Base-by-base conservation (phyloP, 2,113 vertebrate species). In the Abramis brama region DNA sequence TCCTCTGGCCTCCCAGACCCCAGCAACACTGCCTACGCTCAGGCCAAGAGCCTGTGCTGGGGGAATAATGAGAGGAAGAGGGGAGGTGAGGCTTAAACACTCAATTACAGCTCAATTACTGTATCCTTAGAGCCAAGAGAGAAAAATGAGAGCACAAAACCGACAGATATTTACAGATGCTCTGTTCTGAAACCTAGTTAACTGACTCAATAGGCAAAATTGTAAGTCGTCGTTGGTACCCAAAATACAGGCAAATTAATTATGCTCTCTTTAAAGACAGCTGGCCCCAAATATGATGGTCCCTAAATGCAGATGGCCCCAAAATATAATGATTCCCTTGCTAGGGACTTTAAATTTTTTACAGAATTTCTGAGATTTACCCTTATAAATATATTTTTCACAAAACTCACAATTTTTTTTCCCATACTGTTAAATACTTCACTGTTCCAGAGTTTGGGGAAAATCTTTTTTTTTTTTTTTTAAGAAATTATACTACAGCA, bases 91-190 rank as follows among this genome's bases (percentile, higher is more conserved):
- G 80, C 62, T 82, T 88, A 85, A 66, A 86, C 78, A 87, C 91
- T 91, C 88, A 85, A 92, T 91, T 80, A 85, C 64, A 89, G 83
- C 91, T 92, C 90, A 89, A 81, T 91, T 91, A 91, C 87, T 83
- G 79, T 80, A 66, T 87, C 82, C 82, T 91, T 75, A 82, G 80
- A 91, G 70, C 80, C 80, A 74, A 86, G 79, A 87, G 77, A 85
- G 81, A 86, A 76, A 88, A 86, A 86, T 85, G 71, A 43, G 79
- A 90, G 87, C 84, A 87, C 27, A 89, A 19, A 88, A 75, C 83
- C 59, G 57, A 74, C 75, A 33, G 8, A 75, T 90, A 82, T 85
- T 36, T 30, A 86, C 86, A 73, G 85, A 70, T 6, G 1, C 12
- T 25, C 5, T 45, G 11, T 45, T 25, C 6, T 0, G 2, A 47